Evolutionary conservation across 2,888 invertebrate genomes (phyloP), one percentile per base, ranked within the genome.

Genomic region (Linnaemya tessellans): DNA sequence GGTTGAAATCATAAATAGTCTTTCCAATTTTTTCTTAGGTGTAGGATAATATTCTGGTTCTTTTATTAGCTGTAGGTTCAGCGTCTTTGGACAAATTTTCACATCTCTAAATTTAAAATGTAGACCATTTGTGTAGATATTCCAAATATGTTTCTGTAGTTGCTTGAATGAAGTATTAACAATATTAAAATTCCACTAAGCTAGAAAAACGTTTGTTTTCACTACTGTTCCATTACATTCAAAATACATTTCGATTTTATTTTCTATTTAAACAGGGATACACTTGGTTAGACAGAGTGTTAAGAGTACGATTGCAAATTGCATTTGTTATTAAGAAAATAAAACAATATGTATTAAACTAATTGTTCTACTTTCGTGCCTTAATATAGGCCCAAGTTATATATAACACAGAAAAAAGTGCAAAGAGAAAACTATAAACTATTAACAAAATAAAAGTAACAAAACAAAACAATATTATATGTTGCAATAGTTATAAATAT

Each of bases 401-500:
- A 43, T 20, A 80, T 20, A 80, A 73, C 35, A 65, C 54, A 54
- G 13, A 38, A 35, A 46, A 73, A 73, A 54, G 20, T 35, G n/a
- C 25, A 15, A 67, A 73, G 22, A 64, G 38, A 67, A 70, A 62
- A 64, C 0, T 60, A 35, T 79, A 46, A 41, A 35, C 43, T 67
- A 38, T 49, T 58, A 67, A 30, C 10, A 25, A 71, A 65, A 73
- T 38, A 56, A 64, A 22, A 58, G 13, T 25, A 46, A 2, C n/a
- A 62, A 64, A 41, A 35, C 15, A 49, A 64, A 30, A 58, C 38
- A 30, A 30, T 30, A 46, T 15, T 65, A 54, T 62, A 67, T 80
- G 74, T 80, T 85, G 79, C 78, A 85, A 85, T 71, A 79, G 70
- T 85, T 85, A 85, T 85, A 85, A 85, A 85, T 85, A 85, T 82